phyloP scores from a whole-genome alignment of 2,113 vertebrate species.

The Pelvicachromis taeniatus region DNA sequence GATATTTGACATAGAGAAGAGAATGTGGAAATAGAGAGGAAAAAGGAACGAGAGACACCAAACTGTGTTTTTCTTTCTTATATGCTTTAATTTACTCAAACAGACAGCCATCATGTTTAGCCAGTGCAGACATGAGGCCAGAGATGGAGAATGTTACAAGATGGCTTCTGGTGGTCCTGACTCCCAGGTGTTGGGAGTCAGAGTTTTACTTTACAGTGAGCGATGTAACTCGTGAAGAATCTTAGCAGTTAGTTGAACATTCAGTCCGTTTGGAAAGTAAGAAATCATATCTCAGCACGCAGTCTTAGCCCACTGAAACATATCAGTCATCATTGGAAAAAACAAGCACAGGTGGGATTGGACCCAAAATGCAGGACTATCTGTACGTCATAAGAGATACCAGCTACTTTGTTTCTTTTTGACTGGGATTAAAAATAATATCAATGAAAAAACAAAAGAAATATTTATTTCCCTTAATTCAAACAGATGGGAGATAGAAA shows the following conservation, averaged over 20 bases:
- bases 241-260: neutral
- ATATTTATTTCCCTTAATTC: neutral
- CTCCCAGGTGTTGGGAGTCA: neutral
- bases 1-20: neutral
- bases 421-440: neutral
- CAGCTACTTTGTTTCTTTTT: neutral
- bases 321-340: neutral
- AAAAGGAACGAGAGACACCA: neutral
- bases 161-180: neutral
- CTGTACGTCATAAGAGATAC: neutral
- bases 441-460: neutral
- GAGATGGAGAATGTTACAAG: neutral
- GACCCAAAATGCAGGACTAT: too few species aligned
- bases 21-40: neutral
- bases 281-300: neutral
- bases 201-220: neutral
- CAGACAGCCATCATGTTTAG: neutral
- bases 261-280: neutral
- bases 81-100: neutral
- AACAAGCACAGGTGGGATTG: too few species aligned
- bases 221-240: neutral
- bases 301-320: neutral
- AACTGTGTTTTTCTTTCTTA: neutral
- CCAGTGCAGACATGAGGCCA: neutral
- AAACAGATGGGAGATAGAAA: neutral